Base-by-base conservation (phyloP, 2,888 invertebrate species). In the Galeopsomyia nigrocyanea region DNA sequence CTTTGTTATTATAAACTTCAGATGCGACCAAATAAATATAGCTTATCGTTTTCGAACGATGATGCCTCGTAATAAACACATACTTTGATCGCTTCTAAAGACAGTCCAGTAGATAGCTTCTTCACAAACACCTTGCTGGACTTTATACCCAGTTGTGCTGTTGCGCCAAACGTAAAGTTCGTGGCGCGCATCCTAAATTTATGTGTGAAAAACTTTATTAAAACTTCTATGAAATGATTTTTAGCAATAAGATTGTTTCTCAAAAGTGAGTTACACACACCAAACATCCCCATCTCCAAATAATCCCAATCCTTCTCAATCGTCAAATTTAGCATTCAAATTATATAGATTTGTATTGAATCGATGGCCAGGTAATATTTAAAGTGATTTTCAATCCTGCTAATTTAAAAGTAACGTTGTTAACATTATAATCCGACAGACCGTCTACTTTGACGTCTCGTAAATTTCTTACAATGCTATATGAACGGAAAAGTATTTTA, bases 1-100 rank as follows among this genome's bases (percentile, higher is more conserved):
- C 31, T n/a, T 62, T 22, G n/a, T 66, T 21, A 17, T 67, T 39
- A 22, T 67, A 71, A 19, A 71, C 31, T n/a, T 61, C 71, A 50
- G 9, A 57, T 6, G 56, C 31, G 10, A 14, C 16, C 50, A 71
- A 16, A 0, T 16, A 17, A n/a, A 22, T 68, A n/a, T 31, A n/a
- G 19, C 3, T 14, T 22, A 57, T 46, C n/a, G 16, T 17, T 50
- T 62, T 50, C 9, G 17, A 49, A 50, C 22, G 26, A 51, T 19
- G 14, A 51, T 17, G 13, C 16, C 3, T 7, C 39, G 5, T 31
- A n/a, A 53, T 62, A 47, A 63, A 19, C 7, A 66, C 46, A 47
- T 22, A 58, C 63, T 13, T 64, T 57, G 13, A 51, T 58, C 26
- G 49, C n/a, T 26, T 10, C 51, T 21, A 58, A 21, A 22, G 39